phyloP scores from a whole-genome alignment of 2,797 vertebrate species.

The Pipistrellus pygmaeus region DNA sequence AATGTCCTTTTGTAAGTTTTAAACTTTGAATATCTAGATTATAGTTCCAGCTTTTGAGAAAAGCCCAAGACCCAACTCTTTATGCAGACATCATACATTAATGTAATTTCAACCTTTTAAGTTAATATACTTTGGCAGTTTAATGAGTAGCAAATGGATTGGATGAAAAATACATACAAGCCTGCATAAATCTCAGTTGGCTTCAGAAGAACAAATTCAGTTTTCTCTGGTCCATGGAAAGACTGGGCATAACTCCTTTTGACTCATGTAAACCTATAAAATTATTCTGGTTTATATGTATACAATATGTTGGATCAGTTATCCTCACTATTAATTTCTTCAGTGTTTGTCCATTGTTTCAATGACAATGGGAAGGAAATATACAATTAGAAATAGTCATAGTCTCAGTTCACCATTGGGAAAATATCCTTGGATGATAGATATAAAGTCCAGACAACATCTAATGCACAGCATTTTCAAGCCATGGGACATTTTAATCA shows the following conservation, averaged over 20 bases:
- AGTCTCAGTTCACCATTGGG: slow-evolving; percentile 8
- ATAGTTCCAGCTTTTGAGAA: background rate
- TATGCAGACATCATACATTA: background rate
- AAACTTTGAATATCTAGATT: background rate
- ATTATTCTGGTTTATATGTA: background rate
- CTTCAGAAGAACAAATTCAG: background rate
- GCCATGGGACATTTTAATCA: background rate
- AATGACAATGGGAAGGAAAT: background rate
- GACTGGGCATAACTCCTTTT: background rate
- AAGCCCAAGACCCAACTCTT: background rate
- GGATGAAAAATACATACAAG: slow-evolving; percentile 9
- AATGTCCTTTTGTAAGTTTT: background rate
- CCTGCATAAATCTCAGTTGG: background rate
- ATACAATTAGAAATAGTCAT: background rate
- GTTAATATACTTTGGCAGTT: background rate
- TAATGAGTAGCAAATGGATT: background rate
- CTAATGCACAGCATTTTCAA: background rate
- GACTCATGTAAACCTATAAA: background rate
- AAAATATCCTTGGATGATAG: background rate
- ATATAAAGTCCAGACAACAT: background rate
- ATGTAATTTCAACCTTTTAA: background rate
- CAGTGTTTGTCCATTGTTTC: background rate
- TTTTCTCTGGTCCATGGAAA: background rate
- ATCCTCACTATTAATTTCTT: background rate
- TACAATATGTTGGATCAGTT: background rate